These are phyloP conservation scores for Ifrita kowaldi DNA, from an alignment of 2,113 vertebrate species.

Conservation along the genomic window DNA sequence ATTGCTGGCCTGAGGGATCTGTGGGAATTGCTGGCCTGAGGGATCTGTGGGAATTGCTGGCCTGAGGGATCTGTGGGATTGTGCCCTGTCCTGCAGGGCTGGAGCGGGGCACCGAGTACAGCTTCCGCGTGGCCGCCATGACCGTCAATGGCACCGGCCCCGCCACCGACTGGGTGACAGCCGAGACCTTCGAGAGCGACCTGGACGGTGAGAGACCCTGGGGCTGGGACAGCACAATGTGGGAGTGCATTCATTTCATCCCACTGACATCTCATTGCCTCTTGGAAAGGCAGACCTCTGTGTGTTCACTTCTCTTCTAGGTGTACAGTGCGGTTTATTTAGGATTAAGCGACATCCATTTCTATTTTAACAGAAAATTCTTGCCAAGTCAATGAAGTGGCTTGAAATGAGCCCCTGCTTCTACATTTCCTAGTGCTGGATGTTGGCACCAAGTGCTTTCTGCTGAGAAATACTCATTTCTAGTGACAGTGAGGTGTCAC, in stretches of 20 bases:
- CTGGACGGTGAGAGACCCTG: conserved; percentile 70
- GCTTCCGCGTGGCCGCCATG: conserved; percentile 87
- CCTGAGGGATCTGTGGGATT: background rate
- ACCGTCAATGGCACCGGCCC: conserved; percentile 91
- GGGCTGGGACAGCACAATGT: rapidly evolving
- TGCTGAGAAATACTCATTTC: background rate
- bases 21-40: background rate
- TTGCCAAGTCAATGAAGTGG: background rate
- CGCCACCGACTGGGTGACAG: conserved; percentile 86
- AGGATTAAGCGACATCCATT: background rate
- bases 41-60: background rate
- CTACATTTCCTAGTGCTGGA: background rate
- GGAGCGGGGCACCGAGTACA: conserved; percentile 92
- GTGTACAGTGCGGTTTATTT: background rate
- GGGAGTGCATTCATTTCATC: rapidly evolving
- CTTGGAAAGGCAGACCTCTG: background rate
- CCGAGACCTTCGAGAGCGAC: conserved; percentile 96
- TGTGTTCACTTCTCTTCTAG: background rate
- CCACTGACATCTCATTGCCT: rapidly evolving
- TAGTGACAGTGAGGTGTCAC: background rate
- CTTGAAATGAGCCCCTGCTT: background rate
- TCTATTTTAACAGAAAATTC: background rate
- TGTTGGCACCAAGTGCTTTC: background rate
- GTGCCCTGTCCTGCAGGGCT: conserved; percentile 73
- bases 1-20: background rate